Percentiles rank a stretch among this genome's conserved stretches.
Evolutionary conservation across 2,113 vertebrate species (phyloP).

Genomic region (Phylloscopus trochiloides): DNA sequence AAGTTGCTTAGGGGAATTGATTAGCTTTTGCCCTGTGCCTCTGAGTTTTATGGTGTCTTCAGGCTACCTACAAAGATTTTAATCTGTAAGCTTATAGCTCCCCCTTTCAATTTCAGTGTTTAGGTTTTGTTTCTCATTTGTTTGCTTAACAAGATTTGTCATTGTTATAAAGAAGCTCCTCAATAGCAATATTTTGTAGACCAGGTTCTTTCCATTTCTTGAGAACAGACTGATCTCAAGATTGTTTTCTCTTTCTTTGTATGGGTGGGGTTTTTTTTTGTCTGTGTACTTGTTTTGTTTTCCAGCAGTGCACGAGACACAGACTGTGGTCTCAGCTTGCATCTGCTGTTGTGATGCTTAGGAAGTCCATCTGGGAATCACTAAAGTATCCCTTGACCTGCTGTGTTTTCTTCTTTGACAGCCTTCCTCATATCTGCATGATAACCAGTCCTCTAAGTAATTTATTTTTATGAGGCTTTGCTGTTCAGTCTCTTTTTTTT

Average conservation of each 20-base stretch:
- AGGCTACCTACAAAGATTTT: background rate
- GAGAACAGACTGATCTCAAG: background rate
- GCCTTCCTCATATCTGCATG: background rate
- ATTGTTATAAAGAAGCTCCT: background rate
- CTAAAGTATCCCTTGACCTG: background rate
- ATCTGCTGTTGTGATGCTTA: background rate
- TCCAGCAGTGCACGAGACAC: background rate
- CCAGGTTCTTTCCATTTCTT: background rate
- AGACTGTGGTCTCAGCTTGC: background rate
- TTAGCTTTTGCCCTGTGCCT: background rate
- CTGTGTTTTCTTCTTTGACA: background rate
- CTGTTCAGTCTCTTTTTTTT: background rate
- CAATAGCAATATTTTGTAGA: background rate
- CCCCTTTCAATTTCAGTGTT: background rate
- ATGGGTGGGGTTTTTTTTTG: fast-evolving
- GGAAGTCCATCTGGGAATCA: background rate
- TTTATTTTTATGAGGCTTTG: background rate
- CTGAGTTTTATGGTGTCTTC: background rate
- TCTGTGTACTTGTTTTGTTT: background rate
- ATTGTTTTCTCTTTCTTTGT: background rate
- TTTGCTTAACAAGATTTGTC: background rate
- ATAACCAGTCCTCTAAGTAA: background rate
- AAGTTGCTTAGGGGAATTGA: background rate
- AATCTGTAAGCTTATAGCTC: background rate
- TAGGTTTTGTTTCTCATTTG: background rate